phyloP scores from a whole-genome alignment of 2,888 invertebrate species.

The Buathra laborator region DNA sequence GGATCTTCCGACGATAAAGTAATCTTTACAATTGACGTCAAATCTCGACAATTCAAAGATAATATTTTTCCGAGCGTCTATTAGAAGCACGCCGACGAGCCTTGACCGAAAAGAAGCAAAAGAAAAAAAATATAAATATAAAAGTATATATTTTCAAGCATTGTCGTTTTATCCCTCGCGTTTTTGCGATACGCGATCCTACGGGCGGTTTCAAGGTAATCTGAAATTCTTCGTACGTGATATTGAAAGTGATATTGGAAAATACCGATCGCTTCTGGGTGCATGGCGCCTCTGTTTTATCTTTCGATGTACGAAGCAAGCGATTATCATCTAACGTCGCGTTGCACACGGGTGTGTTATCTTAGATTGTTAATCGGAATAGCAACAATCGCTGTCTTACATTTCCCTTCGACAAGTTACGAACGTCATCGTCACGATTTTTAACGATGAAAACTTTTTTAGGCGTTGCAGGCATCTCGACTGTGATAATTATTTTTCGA shows the following conservation, averaged over 20 bases:
- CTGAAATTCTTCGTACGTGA: neutral
- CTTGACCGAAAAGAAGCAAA: neutral
- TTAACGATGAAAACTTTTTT: neutral
- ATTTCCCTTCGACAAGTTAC: neutral
- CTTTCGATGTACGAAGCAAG: conserved; percentile 36
- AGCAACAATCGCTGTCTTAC: conserved; percentile 34
- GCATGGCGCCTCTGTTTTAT: conserved; percentile 34
- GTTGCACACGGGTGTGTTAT: conserved; percentile 17
- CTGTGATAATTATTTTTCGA: neutral
- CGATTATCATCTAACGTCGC: conserved; percentile 40
- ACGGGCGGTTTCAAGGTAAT: neutral
- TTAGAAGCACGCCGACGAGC: neutral
- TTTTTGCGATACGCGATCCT: too few relatives aligned
- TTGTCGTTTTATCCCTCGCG: too few relatives aligned
- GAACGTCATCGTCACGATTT: conserved; percentile 8
- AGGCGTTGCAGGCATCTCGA: neutral
- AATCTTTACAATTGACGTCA: conserved; percentile 12
- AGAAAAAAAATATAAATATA: neutral
- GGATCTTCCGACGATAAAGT: conserved; percentile 48
- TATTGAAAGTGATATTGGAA: neutral
- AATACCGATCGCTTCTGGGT: neutral
- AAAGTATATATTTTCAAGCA: too few relatives aligned
- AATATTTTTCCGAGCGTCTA: conserved; percentile 13
- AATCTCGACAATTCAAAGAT: neutral
- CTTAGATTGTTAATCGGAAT: conserved; percentile 1